phyloP scores from a whole-genome alignment of 1,140 invertebrate genomes.

The Arion vulgaris region DNA sequence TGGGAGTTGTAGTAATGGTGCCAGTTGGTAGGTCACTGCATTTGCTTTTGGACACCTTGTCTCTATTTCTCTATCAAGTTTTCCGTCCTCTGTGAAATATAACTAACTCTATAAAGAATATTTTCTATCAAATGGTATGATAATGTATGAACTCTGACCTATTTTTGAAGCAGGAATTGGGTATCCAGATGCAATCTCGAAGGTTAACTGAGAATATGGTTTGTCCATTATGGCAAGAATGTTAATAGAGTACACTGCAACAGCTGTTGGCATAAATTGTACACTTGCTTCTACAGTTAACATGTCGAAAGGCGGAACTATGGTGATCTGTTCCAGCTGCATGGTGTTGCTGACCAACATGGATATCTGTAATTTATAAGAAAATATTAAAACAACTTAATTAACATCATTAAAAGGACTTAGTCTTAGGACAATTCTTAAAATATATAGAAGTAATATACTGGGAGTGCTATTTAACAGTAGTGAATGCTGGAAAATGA shows the following conservation, averaged over 20 bases:
- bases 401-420: too few relatives aligned
- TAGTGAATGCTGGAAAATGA: too few relatives aligned
- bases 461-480: too few relatives aligned
- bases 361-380: neutral
- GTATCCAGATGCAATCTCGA: neutral
- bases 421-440: too few relatives aligned
- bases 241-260: neutral
- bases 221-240: neutral
- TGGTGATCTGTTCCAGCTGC: neutral
- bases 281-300: neutral
- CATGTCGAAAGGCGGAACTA: neutral
- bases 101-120: too few relatives aligned
- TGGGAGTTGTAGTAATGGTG: too few relatives aligned
- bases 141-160: neutral
- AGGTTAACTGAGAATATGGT: neutral
- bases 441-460: too few relatives aligned
- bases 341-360: neutral
- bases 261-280: neutral
- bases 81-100: too few relatives aligned
- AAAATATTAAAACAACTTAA: neutral
- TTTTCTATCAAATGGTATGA: too few relatives aligned
- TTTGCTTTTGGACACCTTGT: too few relatives aligned
- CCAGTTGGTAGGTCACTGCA: too few relatives aligned
- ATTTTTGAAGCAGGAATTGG: neutral
- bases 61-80: too few relatives aligned